A percentile compares a stretch with the other conserved stretches of the same genome.
Evolutionary conservation across 2,797 vertebrate species (phyloP).

Genomic region (Platyrinchus mystaceus): DNA sequence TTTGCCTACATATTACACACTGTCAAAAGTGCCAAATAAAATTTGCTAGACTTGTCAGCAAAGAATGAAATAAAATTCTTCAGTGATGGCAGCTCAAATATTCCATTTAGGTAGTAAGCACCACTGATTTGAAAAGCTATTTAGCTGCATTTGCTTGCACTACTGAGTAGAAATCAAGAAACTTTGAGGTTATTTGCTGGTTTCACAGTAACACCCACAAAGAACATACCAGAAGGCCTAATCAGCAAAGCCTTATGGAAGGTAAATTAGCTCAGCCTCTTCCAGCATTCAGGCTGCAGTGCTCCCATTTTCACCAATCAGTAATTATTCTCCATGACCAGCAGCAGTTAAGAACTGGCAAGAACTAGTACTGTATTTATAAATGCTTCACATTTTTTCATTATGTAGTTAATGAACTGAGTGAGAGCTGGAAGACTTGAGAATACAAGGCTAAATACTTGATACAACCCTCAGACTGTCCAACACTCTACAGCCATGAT

Average conservation of each 20-base stretch:
- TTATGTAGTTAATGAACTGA: neutral
- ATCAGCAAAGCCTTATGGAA: neutral
- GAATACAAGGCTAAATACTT: neutral
- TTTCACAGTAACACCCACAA: neutral
- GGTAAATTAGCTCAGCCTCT: neutral
- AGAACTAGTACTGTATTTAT: neutral
- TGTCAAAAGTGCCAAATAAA: conserved; percentile 15
- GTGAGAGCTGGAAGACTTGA: neutral
- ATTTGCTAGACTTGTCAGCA: neutral
- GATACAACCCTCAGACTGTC: neutral
- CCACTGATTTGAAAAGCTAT: neutral
- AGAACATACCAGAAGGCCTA: neutral
- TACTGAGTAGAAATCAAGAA: neutral
- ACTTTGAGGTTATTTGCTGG: neutral
- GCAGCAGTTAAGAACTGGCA: neutral
- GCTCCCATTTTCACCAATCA: neutral
- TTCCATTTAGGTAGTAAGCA: neutral
- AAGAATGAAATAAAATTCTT: conserved; percentile 18
- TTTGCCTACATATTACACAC: neutral
- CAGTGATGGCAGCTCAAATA: neutral
- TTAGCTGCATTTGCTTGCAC: neutral
- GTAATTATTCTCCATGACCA: neutral
- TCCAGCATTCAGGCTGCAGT: neutral
- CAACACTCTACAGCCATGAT: neutral
- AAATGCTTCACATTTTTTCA: neutral